phyloP scores from a whole-genome alignment of 2,797 vertebrate genomes.

The Lerista edwardsae region DNA sequence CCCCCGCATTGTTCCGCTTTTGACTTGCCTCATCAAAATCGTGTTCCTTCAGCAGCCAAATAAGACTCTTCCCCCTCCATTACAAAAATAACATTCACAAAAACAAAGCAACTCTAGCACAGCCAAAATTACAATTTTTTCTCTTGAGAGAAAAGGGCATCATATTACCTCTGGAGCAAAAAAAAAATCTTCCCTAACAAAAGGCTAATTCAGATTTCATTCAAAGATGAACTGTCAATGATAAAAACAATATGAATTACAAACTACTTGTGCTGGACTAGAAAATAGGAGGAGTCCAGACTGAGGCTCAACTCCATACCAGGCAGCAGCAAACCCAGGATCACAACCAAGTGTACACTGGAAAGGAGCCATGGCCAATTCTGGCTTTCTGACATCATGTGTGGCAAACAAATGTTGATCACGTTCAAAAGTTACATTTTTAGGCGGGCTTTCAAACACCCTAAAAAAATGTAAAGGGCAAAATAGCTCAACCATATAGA shows the following conservation, averaged over 20 bases:
- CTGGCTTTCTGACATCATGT: not conserved
- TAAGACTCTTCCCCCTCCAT: not conserved
- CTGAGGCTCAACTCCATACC: not conserved
- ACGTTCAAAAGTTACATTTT: not conserved
- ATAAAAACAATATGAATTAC: not conserved
- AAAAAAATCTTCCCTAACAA: not conserved
- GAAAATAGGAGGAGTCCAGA: not conserved
- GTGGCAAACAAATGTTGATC: not conserved
- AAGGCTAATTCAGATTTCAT: not conserved
- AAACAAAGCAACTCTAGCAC: not conserved
- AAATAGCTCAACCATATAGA: too few species aligned
- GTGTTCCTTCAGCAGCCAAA: constrained; percentile 48
- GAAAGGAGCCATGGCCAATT: not conserved
- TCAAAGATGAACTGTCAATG: not conserved
- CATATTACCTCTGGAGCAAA: not conserved
- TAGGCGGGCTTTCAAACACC: not conserved
- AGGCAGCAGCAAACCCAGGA: not conserved
- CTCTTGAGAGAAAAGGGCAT: not conserved
- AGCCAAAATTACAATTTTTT: not conserved
- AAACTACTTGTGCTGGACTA: not conserved
- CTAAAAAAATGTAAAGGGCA: not conserved
- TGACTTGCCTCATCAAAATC: not conserved
- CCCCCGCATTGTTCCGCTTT: constrained; percentile 50
- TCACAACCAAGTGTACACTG: not conserved
- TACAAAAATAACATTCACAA: not conserved